Percentiles rank a stretch among this genome's conserved stretches.
Conservation (phyloP, 2,797 vertebrate genomes). For the Enteromius viviparus region DNA sequence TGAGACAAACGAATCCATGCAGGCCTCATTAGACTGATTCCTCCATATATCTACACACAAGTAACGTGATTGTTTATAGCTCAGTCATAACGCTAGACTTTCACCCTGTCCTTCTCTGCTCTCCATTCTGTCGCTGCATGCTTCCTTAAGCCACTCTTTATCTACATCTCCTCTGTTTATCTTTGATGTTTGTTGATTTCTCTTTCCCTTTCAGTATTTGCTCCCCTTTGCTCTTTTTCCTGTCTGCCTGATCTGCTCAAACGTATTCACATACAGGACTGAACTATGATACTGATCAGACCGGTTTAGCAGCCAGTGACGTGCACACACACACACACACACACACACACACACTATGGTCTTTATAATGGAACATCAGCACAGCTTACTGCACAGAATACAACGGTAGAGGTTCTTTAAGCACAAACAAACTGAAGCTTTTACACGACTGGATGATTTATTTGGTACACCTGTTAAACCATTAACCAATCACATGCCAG, state of each 20-base stretch:
- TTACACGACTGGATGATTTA: too few species aligned
- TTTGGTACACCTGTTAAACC: too few species aligned
- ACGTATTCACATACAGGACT: conserved; percentile 6
- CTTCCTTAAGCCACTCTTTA: background rate
- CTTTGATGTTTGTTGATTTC: background rate
- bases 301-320: conserved; percentile 67
- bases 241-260: background rate
- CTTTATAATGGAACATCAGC: too few species aligned
- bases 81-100: conserved; percentile 16
- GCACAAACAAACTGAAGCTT: too few species aligned
- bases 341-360: conserved; percentile 1
- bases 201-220: conserved; percentile 26
- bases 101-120: background rate
- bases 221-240: background rate
- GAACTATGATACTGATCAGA: conserved; percentile 61
- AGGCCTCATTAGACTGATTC: conserved; percentile 25
- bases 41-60: conserved; percentile 11
- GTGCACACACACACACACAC: conserved; percentile 39
- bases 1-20: conserved; percentile 13
- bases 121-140: background rate
- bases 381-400: too few species aligned
- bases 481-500: too few species aligned
- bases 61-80: conserved; percentile 8
- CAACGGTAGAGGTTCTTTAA: too few species aligned
- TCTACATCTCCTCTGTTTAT: background rate